A percentile compares a stretch with the other conserved stretches of the same genome.
Evolutionary conservation across 1,140 invertebrate genomes (phyloP).

Genomic region (Sesamia nonagrioides): DNA sequence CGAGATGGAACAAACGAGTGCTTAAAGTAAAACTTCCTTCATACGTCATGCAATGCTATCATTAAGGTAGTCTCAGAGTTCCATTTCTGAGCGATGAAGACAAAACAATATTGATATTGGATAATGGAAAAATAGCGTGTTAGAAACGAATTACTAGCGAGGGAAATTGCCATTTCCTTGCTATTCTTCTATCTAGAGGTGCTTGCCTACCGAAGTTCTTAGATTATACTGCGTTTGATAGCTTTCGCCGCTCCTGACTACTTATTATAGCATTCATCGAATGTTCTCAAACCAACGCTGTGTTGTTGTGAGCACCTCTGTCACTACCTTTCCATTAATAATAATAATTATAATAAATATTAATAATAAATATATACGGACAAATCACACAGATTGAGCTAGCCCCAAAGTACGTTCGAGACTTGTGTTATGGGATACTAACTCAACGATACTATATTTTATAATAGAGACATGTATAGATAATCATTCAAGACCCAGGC

Average conservation of each 20-base stretch:
- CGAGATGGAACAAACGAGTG: background rate
- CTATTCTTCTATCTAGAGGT: slow-evolving; percentile 65
- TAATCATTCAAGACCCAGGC: no score
- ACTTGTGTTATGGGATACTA: no score
- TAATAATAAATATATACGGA: background rate
- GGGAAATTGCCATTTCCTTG: slow-evolving; percentile 78
- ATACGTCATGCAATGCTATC: slow-evolving; percentile 74
- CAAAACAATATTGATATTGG: slow-evolving; percentile 84
- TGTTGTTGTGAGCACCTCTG: background rate
- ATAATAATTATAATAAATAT: background rate
- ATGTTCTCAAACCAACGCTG: background rate
- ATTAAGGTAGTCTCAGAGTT: slow-evolving; percentile 71
- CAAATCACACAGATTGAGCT: no score
- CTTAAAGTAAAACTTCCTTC: background rate
- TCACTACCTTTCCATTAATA: background rate
- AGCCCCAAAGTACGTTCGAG: no score
- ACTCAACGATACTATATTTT: no score
- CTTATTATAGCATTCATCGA: slow-evolving; percentile 2
- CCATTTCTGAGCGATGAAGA: slow-evolving; percentile 76
- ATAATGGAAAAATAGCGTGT: slow-evolving; percentile 83
- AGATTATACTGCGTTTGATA: slow-evolving; percentile 34
- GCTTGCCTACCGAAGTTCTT: slow-evolving; percentile 55
- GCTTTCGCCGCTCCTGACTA: slow-evolving; percentile 16
- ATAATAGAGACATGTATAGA: no score
- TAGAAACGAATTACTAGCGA: slow-evolving; percentile 70